A percentile compares a stretch with the other conserved stretches of the same genome.
Evolutionary conservation across 2,113 vertebrate species (phyloP).

Genomic region (Pelecanoides urinatrix): DNA sequence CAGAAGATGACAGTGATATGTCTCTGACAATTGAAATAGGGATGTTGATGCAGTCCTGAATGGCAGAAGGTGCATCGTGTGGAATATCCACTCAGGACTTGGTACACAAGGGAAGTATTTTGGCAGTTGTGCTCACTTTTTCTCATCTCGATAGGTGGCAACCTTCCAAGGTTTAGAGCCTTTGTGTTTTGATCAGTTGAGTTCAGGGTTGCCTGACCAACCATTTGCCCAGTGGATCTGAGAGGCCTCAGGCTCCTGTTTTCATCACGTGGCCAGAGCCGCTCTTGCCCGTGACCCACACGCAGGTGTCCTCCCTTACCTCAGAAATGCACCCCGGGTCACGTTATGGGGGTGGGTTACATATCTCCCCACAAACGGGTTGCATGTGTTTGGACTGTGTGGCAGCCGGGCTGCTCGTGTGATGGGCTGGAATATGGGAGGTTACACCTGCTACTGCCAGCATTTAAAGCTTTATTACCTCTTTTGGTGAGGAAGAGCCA

Average conservation of each 20-base stretch:
- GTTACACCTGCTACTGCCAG: not conserved
- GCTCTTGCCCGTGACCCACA: not conserved
- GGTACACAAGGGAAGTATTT: not conserved
- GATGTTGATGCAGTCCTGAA: not conserved
- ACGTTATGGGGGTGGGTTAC: not conserved
- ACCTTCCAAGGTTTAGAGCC: not conserved
- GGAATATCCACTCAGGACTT: not conserved
- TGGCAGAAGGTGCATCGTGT: not conserved
- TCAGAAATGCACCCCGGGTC: not conserved
- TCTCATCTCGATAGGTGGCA: not conserved
- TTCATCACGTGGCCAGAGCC: fast-evolving
- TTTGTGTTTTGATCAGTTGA: not conserved
- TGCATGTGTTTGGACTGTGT: not conserved
- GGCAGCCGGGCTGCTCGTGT: fast-evolving
- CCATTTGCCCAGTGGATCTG: not conserved
- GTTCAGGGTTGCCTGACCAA: not conserved
- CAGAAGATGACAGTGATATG: not conserved
- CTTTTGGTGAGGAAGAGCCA: not conserved
- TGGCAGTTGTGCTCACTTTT: not conserved
- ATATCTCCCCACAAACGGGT: fast-evolving
- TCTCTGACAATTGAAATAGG: not conserved
- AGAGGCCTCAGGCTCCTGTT: not conserved
- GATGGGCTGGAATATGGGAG: not conserved
- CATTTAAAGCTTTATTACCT: not conserved
- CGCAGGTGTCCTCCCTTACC: not conserved